These are phyloP conservation scores for Rhinichthys klamathensis DNA, from an alignment of 2,113 vertebrate genomes.

Conservation along the genomic window DNA sequence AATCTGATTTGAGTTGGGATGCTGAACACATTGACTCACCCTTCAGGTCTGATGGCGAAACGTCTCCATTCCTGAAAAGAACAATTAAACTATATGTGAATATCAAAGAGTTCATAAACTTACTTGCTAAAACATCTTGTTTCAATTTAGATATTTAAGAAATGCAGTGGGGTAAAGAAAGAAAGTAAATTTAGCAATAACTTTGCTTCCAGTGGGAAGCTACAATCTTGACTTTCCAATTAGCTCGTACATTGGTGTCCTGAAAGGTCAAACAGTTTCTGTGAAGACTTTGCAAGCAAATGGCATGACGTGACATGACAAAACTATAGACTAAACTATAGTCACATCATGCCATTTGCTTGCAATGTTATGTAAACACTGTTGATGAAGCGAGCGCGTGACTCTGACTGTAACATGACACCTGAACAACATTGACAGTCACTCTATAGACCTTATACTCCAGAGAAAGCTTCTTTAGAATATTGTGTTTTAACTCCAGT, in stretches of 20 bases:
- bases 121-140: background rate
- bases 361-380: too few species aligned
- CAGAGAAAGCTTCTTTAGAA: too few species aligned
- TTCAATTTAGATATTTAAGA: background rate
- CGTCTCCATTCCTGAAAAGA: slow-evolving; percentile 67
- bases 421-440: too few species aligned
- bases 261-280: background rate
- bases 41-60: slow-evolving; percentile 68
- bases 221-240: background rate
- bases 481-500: too few species aligned
- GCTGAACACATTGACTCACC: slow-evolving; percentile 59
- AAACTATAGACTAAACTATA: too few species aligned
- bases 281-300: too few species aligned
- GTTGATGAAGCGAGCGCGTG: too few species aligned
- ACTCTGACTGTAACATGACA: too few species aligned
- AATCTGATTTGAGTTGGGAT: background rate
- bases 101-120: background rate
- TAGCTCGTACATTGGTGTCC: background rate
- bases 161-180: background rate
- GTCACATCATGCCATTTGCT: too few species aligned
- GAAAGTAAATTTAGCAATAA: background rate
- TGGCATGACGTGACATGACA: too few species aligned
- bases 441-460: too few species aligned
- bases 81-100: background rate
- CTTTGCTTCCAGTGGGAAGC: background rate